Conservation (phyloP, 2,113 vertebrate species). For the Gallinago undulata region DNA sequence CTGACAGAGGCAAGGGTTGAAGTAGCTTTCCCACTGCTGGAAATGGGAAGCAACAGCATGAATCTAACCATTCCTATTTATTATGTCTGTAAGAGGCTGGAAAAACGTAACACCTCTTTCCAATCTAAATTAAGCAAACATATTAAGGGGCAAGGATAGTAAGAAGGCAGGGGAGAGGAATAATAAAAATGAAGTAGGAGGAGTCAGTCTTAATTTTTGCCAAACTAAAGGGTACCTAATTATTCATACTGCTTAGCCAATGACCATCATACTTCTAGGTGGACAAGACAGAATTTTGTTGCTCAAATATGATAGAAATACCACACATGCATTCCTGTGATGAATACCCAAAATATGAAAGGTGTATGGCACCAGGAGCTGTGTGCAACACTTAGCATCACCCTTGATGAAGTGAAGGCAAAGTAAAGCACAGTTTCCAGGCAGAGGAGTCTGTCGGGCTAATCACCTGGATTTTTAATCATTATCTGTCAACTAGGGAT, state of each 20-base stretch:
- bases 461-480: not conserved
- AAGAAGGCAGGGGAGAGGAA: not conserved
- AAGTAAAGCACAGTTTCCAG: not conserved
- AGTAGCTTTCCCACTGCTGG: not conserved
- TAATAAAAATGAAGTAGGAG: not conserved
- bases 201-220: not conserved
- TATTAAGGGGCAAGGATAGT: not conserved
- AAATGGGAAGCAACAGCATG: not conserved
- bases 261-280: not conserved
- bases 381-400: not conserved
- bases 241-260: not conserved
- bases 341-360: not conserved
- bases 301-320: not conserved
- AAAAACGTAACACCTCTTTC: not conserved
- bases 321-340: not conserved
- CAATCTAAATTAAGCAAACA: not conserved
- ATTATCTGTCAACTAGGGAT: not conserved
- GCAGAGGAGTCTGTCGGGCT: not conserved
- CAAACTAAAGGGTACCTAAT: not conserved
- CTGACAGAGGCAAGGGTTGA: not conserved
- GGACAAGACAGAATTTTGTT: not conserved
- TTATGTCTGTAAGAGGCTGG: not conserved
- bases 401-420: not conserved
- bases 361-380: not conserved
- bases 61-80: not conserved